Evolutionary conservation across 2,888 invertebrate genomes (phyloP).

Genomic region (Dasypogon diadema): DNA sequence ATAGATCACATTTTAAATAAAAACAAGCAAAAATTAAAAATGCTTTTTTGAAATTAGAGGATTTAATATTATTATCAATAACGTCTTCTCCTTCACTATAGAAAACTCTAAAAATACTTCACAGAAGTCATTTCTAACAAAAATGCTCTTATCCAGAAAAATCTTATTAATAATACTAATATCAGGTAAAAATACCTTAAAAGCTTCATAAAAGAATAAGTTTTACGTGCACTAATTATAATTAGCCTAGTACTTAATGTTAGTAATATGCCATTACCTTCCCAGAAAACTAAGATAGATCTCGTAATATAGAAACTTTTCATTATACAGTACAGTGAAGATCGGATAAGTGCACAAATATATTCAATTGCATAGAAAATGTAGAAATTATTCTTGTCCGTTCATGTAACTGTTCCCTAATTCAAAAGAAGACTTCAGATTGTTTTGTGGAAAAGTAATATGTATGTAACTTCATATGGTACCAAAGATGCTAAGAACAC

Average conservation of each 20-base stretch:
- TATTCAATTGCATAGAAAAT: too few relatives aligned
- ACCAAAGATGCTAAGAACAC: too few relatives aligned
- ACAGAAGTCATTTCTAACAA: conserved; percentile 45
- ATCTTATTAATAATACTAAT: conserved; percentile 13
- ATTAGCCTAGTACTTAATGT: conserved; percentile 12
- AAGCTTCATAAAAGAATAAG: conserved; percentile 46
- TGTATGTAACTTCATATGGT: too few relatives aligned
- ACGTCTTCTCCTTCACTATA: conserved; percentile 14
- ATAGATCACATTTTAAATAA: too few relatives aligned
- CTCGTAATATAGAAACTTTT: background rate
- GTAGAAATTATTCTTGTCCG: too few relatives aligned
- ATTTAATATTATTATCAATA: conserved; percentile 31
- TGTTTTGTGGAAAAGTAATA: too few relatives aligned
- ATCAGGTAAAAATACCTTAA: conserved; percentile 43
- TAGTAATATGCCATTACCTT: conserved; percentile 4
- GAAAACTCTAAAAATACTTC: conserved; percentile 40
- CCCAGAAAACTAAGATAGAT: background rate
- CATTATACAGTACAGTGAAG: too few relatives aligned
- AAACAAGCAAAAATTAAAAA: too few relatives aligned
- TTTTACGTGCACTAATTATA: conserved; percentile 28
- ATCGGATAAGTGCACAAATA: too few relatives aligned
- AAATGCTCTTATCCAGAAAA: background rate
- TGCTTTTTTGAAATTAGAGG: conserved; percentile 17
- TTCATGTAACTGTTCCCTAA: too few relatives aligned
- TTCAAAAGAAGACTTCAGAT: too few relatives aligned